A percentile compares a stretch with the other conserved stretches of the same genome.
Evolutionary conservation across 2,888 invertebrate species (phyloP).

Genomic region (Osmoderma eremita): DNA sequence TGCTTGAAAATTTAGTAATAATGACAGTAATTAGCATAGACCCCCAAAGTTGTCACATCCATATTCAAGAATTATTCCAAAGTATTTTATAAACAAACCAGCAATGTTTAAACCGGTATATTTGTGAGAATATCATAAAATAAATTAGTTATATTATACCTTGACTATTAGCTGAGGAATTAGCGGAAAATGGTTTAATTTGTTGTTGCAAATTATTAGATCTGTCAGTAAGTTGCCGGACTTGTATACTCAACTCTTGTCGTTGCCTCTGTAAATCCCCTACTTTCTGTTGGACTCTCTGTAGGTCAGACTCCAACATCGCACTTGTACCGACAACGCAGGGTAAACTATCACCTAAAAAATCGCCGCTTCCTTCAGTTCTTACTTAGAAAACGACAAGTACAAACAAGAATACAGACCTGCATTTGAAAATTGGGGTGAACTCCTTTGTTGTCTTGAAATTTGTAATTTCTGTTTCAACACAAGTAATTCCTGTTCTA

Average conservation of each 20-base stretch:
- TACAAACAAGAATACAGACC: slow-evolving; percentile 52
- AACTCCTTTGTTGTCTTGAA: slow-evolving; percentile 68
- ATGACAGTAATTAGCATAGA: too few species aligned
- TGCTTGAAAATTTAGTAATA: too few species aligned
- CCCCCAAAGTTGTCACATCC: too few species aligned
- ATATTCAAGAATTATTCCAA: too few species aligned
- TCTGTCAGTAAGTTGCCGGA: slow-evolving; percentile 84
- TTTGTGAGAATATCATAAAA: background rate
- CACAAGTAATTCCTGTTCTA: slow-evolving; percentile 88
- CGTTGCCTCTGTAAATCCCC: slow-evolving; percentile 87
- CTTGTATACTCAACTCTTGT: slow-evolving; percentile 86
- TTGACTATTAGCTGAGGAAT: slow-evolving; percentile 45
- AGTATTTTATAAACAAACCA: background rate
- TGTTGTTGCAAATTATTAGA: slow-evolving; percentile 77
- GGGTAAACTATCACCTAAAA: slow-evolving; percentile 62
- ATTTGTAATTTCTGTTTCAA: slow-evolving; percentile 85
- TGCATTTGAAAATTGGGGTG: slow-evolving; percentile 61
- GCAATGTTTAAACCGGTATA: background rate
- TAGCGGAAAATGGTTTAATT: slow-evolving; percentile 56
- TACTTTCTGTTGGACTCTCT: slow-evolving; percentile 84
- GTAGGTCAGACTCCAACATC: slow-evolving; percentile 81
- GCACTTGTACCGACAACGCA: slow-evolving; percentile 70
- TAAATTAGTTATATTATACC: slow-evolving; percentile 42
- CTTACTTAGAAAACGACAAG: too few species aligned
- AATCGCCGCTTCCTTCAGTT: too few species aligned